Evolutionary conservation across 2,113 vertebrate genomes (phyloP), one percentile per base, ranked within the genome.

Genomic region (Chrysemys picta): DNA sequence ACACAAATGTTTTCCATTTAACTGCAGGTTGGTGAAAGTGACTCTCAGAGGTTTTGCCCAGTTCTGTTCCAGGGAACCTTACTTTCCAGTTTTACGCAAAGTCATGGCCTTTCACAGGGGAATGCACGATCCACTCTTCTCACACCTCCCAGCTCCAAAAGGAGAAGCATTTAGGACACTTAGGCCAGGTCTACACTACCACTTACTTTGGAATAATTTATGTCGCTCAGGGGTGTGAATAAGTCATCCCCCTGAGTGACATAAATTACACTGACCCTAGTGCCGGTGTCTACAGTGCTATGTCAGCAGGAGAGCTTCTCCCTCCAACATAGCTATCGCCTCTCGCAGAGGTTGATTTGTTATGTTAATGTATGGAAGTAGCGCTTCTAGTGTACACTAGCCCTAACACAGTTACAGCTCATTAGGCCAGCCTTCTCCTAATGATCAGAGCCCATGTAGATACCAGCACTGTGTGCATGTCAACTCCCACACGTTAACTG

Each of bases 351-450:
- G 19, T n/a, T 8, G 35, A 22, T 72, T 9, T 72, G 10, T 38
- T 38, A 72, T 72, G 65, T 38, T 21, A 38, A 72, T 72, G 8
- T 38, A 22, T 38, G 9, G 65, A 72, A 21, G 65, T 72, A 38
- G 65, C n/a, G 4, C 19, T 72, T 72, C 19, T 72, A 21, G n/a
- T 38, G n/a, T 38, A 38, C 17, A 38, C n/a, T 21, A 72, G 65
- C 17, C n/a, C 65, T 38, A 22, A 88, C 76, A 75, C 86, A 50
- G 11, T 79, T 97, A 87, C 24, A 84, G 57, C 89, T 88, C 85
- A 21, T 81, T 54, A 42, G 85, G 49, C 72, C 3, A 2, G 17
- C 84, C 0, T 0, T 88, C 80, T 54, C 42, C 45, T 31, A 84
- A 54, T 24, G 31, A 16, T 24, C 27, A 59, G 54, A 59, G 72